Evolutionary conservation across 2,797 vertebrate genomes (phyloP).

Genomic region (Oreonectes daqikongensis): DNA sequence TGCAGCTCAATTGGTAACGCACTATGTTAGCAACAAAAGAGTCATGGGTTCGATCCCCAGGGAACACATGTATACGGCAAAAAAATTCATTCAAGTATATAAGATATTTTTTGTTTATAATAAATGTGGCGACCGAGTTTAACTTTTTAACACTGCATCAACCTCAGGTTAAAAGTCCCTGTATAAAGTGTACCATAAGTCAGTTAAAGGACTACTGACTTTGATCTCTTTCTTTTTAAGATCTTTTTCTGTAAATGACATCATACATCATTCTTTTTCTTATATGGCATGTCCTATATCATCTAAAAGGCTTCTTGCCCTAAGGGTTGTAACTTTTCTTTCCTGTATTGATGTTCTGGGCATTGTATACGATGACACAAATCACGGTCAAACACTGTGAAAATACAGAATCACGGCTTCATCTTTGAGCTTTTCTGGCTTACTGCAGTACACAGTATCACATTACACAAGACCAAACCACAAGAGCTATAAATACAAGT

Average conservation of each 20-base stretch:
- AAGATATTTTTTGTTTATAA: slow-evolving; percentile 6
- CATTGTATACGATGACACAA: slow-evolving; percentile 47
- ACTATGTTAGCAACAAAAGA: too few species aligned
- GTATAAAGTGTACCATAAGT: background rate
- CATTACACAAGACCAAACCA: slow-evolving; percentile 50
- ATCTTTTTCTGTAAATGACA: background rate
- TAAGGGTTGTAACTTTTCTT: slow-evolving; percentile 26
- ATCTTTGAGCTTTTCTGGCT: slow-evolving; percentile 47
- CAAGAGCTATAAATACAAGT: slow-evolving; percentile 59
- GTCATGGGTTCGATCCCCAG: too few species aligned
- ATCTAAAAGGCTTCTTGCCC: slow-evolving; percentile 25
- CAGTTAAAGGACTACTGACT: background rate
- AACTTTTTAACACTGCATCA: background rate
- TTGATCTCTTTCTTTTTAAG: background rate
- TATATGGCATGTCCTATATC: slow-evolving; percentile 19
- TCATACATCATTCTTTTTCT: background rate
- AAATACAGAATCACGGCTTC: slow-evolving; percentile 38
- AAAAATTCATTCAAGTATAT: too few species aligned
- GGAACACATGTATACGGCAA: too few species aligned
- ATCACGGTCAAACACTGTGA: slow-evolving; percentile 40
- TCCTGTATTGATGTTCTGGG: slow-evolving; percentile 25
- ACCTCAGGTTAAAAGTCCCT: background rate
- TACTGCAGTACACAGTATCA: slow-evolving; percentile 36
- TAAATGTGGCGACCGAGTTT: background rate
- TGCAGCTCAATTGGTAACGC: too few species aligned